phyloP scores from a whole-genome alignment of 2,113 vertebrate genomes.

The Cinclus cinclus region DNA sequence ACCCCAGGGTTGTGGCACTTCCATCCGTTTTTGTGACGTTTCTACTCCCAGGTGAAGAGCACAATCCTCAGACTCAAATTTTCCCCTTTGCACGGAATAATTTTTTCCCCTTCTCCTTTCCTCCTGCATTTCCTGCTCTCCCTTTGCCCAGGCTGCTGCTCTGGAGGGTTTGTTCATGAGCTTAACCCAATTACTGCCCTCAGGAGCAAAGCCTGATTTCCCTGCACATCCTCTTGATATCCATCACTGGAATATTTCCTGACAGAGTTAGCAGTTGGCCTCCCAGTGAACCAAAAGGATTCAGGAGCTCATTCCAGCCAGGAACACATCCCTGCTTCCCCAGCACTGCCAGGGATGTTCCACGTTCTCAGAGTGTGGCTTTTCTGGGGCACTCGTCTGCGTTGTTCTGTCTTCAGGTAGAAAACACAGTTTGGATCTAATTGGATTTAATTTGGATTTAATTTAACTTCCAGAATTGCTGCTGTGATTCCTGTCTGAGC shows the following conservation, averaged over 20 bases:
- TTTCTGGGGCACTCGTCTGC: neutral
- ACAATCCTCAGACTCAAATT: too few relatives aligned
- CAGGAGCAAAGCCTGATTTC: constrained; percentile 31
- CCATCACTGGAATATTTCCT: constrained; percentile 29
- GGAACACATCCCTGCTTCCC: neutral
- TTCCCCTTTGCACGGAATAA: neutral
- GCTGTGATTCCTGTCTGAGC: neutral
- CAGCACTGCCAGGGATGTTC: neutral
- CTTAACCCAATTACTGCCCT: constrained; percentile 53
- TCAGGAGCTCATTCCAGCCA: neutral
- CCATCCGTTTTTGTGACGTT: rapidly evolving
- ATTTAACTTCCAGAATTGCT: neutral
- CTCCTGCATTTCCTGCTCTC: neutral
- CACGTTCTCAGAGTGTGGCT: neutral
- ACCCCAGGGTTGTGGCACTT: neutral
- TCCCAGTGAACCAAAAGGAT: constrained; percentile 14
- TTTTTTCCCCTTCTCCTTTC: neutral
- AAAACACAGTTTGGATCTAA: neutral
- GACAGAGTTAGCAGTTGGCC: neutral
- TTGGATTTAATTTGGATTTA: neutral
- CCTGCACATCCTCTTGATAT: constrained; percentile 39
- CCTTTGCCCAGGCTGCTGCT: neutral
- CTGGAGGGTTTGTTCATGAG: neutral
- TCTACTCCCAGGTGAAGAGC: neutral
- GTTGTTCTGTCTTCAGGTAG: neutral